These are phyloP conservation scores for Ptychadena robeensis DNA, from an alignment of 2,797 vertebrate genomes.

Conservation along the genomic window DNA sequence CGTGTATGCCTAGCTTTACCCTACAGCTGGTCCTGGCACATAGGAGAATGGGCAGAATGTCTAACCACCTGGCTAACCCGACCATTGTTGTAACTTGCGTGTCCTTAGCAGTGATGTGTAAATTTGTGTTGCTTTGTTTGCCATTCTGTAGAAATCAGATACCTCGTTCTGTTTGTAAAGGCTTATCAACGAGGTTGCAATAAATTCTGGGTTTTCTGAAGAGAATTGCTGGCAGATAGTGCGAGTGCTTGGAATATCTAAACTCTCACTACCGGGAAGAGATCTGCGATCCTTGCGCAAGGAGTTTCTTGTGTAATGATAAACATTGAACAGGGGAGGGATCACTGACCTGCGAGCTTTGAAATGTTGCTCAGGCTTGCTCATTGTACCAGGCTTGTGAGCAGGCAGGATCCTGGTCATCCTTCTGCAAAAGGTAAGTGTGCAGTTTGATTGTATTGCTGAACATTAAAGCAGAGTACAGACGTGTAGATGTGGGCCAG, in stretches of 20 bases:
- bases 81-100: no score
- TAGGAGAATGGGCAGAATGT: no score
- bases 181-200: neutral
- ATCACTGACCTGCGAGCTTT: slow-evolving; percentile 24
- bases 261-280: slow-evolving; percentile 36
- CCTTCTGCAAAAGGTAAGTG: slow-evolving; percentile 26
- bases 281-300: slow-evolving; percentile 28
- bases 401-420: neutral
- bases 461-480: neutral
- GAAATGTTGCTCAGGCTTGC: neutral
- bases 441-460: neutral
- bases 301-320: slow-evolving; percentile 48
- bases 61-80: no score
- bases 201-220: neutral
- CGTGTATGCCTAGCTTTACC: no score
- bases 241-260: slow-evolving; percentile 27
- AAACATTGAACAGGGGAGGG: slow-evolving; percentile 19
- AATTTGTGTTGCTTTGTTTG: neutral
- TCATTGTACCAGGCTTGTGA: neutral
- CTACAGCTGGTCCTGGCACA: no score
- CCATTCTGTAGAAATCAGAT: neutral
- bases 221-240: neutral
- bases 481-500: no score
- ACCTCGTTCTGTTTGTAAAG: neutral
- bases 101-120: neutral